Percentiles rank a stretch among this genome's conserved stretches.
phyloP scores from a whole-genome alignment of 2,888 invertebrate genomes.

The Brachypterus glaber region DNA sequence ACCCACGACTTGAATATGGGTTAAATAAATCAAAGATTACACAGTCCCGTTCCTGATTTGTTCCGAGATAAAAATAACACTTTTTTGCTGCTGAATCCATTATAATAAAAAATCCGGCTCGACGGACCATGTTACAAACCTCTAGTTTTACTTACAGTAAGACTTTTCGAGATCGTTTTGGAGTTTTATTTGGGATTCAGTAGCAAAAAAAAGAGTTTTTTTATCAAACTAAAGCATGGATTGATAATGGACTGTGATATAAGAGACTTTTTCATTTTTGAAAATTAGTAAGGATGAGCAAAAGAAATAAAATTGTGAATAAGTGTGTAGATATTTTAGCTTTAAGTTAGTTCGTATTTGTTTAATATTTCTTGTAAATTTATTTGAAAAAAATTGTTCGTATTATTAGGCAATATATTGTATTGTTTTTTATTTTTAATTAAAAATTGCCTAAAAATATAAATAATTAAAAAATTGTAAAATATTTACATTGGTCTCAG shows the following conservation, averaged over 20 bases:
- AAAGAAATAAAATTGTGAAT: conserved; percentile 19
- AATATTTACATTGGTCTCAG: conserved; percentile 35
- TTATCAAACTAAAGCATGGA: too few relatives aligned
- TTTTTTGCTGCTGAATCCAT: too few relatives aligned
- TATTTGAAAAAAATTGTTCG: conserved; percentile 17
- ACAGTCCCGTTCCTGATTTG: conserved; percentile 6
- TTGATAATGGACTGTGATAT: too few relatives aligned
- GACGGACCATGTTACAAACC: too few relatives aligned
- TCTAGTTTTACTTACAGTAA: too few relatives aligned
- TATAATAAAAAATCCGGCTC: too few relatives aligned
- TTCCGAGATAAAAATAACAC: neutral
- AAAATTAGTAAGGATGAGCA: conserved; percentile 15
- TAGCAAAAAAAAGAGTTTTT: too few relatives aligned
- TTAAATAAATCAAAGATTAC: conserved; percentile 14
- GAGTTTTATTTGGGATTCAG: too few relatives aligned
- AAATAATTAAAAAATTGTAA: conserved; percentile 15
- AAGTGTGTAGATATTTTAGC: conserved; percentile 26
- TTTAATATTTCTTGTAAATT: conserved; percentile 11
- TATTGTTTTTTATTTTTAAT: conserved; percentile 14
- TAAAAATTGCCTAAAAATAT: conserved; percentile 10
- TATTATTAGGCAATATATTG: neutral
- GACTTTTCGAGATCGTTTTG: too few relatives aligned
- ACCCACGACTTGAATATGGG: conserved; percentile 36
- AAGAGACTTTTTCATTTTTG: too few relatives aligned
- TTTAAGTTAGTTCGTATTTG: conserved; percentile 2